phyloP scores from a whole-genome alignment of 2,888 invertebrate genomes.

The Tipula confusa region DNA sequence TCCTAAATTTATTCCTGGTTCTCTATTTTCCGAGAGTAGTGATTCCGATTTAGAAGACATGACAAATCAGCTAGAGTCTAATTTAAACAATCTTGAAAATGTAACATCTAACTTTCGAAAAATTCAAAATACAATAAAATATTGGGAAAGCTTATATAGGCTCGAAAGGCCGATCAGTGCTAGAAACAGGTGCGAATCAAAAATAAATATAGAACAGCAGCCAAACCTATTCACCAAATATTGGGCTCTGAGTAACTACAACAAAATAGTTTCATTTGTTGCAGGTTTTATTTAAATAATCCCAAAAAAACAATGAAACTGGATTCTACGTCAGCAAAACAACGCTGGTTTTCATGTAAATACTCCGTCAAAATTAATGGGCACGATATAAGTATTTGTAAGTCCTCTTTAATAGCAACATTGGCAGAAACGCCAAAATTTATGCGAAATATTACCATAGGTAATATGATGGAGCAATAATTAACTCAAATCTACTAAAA shows the following conservation, averaged over 20 bases:
- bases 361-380: neutral
- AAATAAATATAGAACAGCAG: no score
- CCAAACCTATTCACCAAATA: no score
- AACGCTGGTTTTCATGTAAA: neutral
- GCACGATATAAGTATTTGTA: neutral
- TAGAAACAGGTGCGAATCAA: no score
- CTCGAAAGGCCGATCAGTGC: neutral
- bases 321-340: neutral
- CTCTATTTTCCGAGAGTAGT: neutral
- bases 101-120: neutral
- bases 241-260: no score
- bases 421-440: neutral
- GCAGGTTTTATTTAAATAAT: neutral
- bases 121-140: neutral
- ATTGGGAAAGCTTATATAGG: neutral
- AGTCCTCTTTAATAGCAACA: neutral
- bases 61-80: neutral
- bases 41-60: neutral
- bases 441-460: neutral
- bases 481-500: neutral
- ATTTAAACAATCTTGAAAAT: neutral
- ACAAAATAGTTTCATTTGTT: neutral
- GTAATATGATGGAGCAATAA: neutral
- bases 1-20: neutral
- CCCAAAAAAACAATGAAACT: neutral